Conservation (phyloP, 2,113 vertebrate genomes). For the Carassius gibelio region DNA sequence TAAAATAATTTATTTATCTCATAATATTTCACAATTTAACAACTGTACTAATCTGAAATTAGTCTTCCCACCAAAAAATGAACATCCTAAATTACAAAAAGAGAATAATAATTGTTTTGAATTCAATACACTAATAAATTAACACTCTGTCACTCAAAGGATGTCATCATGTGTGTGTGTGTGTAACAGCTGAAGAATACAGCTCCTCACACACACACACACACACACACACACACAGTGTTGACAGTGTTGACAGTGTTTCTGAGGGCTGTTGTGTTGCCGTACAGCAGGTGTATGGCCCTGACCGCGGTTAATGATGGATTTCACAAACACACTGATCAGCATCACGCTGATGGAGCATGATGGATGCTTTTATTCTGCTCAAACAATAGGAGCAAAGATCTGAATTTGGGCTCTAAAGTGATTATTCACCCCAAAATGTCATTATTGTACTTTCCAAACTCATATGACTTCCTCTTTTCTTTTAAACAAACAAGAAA, state of each 20-base stretch:
- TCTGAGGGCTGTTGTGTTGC: conserved; percentile 30
- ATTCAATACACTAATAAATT: too few relatives aligned
- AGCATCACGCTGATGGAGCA: neutral
- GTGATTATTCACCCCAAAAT: too few relatives aligned
- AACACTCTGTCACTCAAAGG: too few relatives aligned
- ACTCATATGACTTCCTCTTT: too few relatives aligned
- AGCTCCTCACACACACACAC: neutral
- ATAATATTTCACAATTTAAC: too few relatives aligned
- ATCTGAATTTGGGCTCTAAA: too few relatives aligned
- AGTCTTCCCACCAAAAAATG: neutral
- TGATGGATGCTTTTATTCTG: neutral
- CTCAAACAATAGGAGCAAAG: neutral
- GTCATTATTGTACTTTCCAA: too few relatives aligned
- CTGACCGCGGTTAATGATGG: neutral
- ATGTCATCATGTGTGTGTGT: neutral
- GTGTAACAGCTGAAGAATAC: neutral
- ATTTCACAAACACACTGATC: conserved; percentile 8
- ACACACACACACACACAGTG: neutral
- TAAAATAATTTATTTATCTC: too few relatives aligned
- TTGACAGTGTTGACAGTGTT: neutral
- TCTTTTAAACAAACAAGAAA: too few relatives aligned
- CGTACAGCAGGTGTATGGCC: conserved; percentile 39
- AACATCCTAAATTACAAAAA: neutral
- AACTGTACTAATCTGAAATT: neutral
- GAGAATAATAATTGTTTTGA: neutral